A percentile compares a stretch with the other conserved stretches of the same genome.
Evolutionary conservation across 2,888 invertebrate genomes (phyloP).

Genomic region (Hydrotaea cyrtoneurina): DNA sequence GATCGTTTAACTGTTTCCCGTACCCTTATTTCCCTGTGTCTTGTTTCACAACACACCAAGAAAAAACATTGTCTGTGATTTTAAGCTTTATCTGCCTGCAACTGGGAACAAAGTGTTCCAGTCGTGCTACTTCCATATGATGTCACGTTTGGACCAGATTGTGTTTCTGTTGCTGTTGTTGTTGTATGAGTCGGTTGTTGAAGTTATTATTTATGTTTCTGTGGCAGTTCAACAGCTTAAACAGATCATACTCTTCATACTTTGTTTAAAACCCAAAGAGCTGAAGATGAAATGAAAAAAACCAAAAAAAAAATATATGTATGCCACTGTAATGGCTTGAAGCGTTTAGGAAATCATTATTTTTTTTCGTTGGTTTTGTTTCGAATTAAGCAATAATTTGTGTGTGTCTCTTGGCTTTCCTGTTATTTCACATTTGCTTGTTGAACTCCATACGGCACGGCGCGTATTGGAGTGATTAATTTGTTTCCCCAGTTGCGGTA

Average conservation of each 20-base stretch:
- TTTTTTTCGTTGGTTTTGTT: neutral
- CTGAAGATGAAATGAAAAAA: neutral
- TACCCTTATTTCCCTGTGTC: conserved; percentile 15
- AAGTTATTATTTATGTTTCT: conserved; percentile 26
- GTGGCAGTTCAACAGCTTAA: conserved; percentile 6
- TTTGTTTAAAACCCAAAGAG: neutral
- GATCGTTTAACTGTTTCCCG: conserved; percentile 53
- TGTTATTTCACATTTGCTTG: neutral
- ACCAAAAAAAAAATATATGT: neutral
- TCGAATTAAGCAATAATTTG: conserved; percentile 18
- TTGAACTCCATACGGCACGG: neutral
- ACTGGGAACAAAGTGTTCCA: conserved; percentile 31
- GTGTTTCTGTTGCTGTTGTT: neutral
- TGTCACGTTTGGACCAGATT: conserved; percentile 53
- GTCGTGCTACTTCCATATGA: conserved; percentile 30
- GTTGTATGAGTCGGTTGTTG: neutral
- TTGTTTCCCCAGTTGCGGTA: neutral
- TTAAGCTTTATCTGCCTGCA: neutral
- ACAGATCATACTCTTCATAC: conserved; percentile 3
- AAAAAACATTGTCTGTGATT: conserved; percentile 9
- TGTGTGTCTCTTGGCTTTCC: neutral
- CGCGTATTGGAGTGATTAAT: neutral
- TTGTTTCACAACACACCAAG: conserved; percentile 10
- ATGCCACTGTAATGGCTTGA: conserved; percentile 20
- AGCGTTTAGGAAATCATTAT: conserved; percentile 28